A percentile compares a stretch with the other conserved stretches of the same genome.
phyloP scores from a whole-genome alignment of 1,140 invertebrate species.

The Hylyphantes graminicola region DNA sequence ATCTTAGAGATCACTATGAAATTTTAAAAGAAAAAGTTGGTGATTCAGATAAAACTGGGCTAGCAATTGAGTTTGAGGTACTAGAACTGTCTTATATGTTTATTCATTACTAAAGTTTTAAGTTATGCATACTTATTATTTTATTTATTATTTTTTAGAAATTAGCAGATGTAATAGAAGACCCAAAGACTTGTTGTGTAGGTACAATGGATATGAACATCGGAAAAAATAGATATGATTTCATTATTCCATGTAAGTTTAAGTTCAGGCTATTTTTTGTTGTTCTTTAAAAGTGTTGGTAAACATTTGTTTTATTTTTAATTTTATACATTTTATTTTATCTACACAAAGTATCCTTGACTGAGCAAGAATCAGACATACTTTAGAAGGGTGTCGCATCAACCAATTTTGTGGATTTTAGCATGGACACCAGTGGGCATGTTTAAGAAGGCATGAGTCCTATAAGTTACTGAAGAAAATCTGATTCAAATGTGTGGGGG shows the following conservation, averaged over 20 bases:
- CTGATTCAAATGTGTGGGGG: too few species aligned
- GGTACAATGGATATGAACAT: constrained; percentile 86
- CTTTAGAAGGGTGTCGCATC: too few species aligned
- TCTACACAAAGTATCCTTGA: too few species aligned
- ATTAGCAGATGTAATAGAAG: constrained; percentile 82
- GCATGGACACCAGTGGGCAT: too few species aligned
- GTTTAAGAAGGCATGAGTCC: too few species aligned
- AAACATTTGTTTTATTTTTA: too few species aligned
- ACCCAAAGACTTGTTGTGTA: constrained; percentile 82
- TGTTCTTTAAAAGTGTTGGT: too few species aligned
- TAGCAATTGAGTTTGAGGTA: constrained; percentile 82
- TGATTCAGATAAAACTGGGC: constrained; percentile 55
- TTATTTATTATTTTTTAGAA: constrained; percentile 72
- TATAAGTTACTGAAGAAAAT: too few species aligned
- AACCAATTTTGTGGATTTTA: too few species aligned
- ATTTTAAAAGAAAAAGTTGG: constrained; percentile 76
- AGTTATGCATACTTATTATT: background rate
- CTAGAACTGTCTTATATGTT: constrained; percentile 46
- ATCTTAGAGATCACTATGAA: constrained; percentile 74
- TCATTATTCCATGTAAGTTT: constrained; percentile 82
- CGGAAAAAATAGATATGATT: constrained; percentile 86
- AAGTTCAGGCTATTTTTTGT: background rate
- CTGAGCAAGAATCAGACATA: too few species aligned
- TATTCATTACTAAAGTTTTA: background rate
- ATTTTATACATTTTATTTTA: too few species aligned